Percentiles rank a stretch among this genome's conserved stretches.
Conservation (phyloP, 2,888 invertebrate genomes). For the Cyrtodaria siliqua region DNA sequence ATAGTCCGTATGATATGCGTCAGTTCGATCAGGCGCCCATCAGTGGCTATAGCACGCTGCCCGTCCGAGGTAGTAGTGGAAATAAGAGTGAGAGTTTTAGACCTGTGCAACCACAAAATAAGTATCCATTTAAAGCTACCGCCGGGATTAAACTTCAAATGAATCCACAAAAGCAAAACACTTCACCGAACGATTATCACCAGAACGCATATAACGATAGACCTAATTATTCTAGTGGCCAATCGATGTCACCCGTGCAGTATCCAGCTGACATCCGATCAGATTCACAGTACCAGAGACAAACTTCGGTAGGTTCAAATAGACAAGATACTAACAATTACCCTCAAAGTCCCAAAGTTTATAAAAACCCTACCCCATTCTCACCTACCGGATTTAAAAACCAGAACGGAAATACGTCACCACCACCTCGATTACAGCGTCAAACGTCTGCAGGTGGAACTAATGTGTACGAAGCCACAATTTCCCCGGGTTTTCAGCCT, state of each 20-base stretch:
- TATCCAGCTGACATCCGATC: conserved; percentile 30
- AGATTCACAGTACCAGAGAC: conserved; percentile 49
- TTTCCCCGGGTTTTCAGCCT: conserved; percentile 52
- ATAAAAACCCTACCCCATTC: conserved; percentile 63
- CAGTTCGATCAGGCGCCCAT: conserved; percentile 55
- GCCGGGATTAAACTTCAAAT: conserved; percentile 55
- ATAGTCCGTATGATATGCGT: conserved; percentile 55
- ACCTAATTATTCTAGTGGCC: conserved; percentile 29
- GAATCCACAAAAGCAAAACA: conserved; percentile 44
- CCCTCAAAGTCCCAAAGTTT: conserved; percentile 50
- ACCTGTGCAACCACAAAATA: conserved; percentile 49
- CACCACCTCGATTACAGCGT: conserved; percentile 56
- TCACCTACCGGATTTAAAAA: conserved; percentile 40
- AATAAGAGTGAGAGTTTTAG: conserved; percentile 61
- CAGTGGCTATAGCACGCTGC: conserved; percentile 58
- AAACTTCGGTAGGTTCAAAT: conserved; percentile 52
- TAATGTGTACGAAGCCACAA: conserved; percentile 60
- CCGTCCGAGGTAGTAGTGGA: conserved; percentile 41
- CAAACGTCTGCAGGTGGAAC: conserved; percentile 52
- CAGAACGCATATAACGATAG: conserved; percentile 37
- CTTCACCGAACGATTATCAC: conserved; percentile 11
- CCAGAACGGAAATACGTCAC: conserved; percentile 36
- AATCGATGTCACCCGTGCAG: conserved; percentile 58
- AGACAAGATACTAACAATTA: conserved; percentile 36
- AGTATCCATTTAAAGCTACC: conserved; percentile 59